These are phyloP conservation scores for Strix uralensis DNA, from an alignment of 2,113 vertebrate species.

Conservation along the genomic window DNA sequence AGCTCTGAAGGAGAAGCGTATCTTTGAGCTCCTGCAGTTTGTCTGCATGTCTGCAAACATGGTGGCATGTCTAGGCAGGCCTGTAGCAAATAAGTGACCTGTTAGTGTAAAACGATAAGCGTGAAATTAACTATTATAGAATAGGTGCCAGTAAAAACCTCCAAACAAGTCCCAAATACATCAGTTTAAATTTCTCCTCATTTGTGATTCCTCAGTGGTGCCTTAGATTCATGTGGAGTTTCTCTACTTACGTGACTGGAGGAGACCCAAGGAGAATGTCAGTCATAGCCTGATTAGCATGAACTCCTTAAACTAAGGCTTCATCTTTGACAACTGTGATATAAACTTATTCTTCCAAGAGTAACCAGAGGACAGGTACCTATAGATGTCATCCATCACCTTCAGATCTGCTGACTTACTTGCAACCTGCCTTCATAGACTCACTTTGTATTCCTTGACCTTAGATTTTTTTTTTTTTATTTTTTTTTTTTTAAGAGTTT, in stretches of 20 bases:
- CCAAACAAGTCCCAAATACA: background rate
- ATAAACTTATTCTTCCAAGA: conserved; percentile 66
- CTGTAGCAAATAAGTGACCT: background rate
- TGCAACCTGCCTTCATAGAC: conserved; percentile 41
- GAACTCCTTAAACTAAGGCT: conserved; percentile 56
- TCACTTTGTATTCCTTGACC: conserved; percentile 45
- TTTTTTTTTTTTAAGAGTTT: background rate
- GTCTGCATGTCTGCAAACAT: background rate
- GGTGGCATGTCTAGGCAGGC: background rate
- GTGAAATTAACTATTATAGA: background rate
- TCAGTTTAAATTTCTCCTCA: conserved; percentile 52
- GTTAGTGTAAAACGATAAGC: background rate
- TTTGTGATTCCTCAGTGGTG: conserved; percentile 32
- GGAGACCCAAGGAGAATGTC: conserved; percentile 73
- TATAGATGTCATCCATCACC: conserved; percentile 65
- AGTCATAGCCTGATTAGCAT: conserved; percentile 73
- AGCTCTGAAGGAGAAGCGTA: fast-evolving
- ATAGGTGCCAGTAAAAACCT: background rate
- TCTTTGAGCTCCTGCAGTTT: background rate
- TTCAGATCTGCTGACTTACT: conserved; percentile 64
- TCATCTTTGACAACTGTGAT: conserved; percentile 65
- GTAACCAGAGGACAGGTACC: conserved; percentile 59
- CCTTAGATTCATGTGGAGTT: conserved; percentile 22
- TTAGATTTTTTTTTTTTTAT: background rate
- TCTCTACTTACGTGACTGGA: conserved; percentile 20